phyloP scores from a whole-genome alignment of 2,888 invertebrate genomes.

The Melinaea marsaeus region DNA sequence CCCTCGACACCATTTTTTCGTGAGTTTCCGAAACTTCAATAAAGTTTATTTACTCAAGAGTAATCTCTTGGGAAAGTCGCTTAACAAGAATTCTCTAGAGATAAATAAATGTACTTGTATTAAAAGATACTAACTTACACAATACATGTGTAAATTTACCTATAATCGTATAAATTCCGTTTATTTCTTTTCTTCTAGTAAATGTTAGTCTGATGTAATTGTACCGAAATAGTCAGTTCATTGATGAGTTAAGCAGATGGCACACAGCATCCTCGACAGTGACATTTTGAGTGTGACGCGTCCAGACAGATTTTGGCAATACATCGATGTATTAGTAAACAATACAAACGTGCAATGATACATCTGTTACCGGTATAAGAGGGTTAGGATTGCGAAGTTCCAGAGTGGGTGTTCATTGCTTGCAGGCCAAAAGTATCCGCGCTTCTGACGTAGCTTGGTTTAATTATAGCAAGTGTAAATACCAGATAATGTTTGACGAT shows the following conservation, averaged over 20 bases:
- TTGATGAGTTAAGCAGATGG: conserved; percentile 63
- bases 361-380: background rate
- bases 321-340: conserved; percentile 34
- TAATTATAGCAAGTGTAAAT: conserved; percentile 71
- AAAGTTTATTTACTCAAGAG: background rate
- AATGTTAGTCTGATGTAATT: conserved; percentile 51
- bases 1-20: conserved; percentile 77
- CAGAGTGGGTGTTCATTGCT: conserved; percentile 51
- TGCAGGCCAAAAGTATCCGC: conserved; percentile 53
- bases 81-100: no score
- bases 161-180: no score
- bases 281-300: conserved; percentile 58
- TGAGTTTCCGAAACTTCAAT: conserved; percentile 48
- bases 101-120: no score
- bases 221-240: conserved; percentile 59
- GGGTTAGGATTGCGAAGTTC: conserved; percentile 7
- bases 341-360: conserved; percentile 26
- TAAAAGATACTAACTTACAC: no score
- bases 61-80: no score
- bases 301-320: conserved; percentile 57
- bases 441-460: conserved; percentile 51
- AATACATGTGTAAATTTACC: no score
- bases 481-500: conserved; percentile 62
- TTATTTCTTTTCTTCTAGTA: conserved; percentile 2
- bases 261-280: conserved; percentile 53